These are phyloP conservation scores for Lineus longissimus DNA, from an alignment of 1,140 invertebrate genomes.

Conservation along the genomic window DNA sequence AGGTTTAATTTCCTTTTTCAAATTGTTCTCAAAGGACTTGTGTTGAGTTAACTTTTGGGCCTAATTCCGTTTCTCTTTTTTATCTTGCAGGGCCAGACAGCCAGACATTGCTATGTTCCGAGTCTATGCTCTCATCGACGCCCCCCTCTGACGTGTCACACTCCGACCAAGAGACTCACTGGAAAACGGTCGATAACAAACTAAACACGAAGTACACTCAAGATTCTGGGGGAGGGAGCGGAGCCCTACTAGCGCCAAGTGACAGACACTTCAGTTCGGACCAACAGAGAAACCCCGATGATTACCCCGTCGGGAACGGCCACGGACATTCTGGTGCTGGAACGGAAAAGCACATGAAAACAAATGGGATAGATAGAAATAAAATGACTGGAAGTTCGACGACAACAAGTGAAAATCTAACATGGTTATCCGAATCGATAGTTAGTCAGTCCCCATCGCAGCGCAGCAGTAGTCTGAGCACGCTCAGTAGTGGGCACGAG, in stretches of 20 bases:
- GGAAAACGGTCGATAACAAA: background rate
- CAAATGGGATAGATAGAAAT: constrained; percentile 16
- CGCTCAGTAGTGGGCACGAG: background rate
- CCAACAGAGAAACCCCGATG: background rate
- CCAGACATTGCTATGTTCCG: constrained; percentile 6
- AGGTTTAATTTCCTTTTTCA: no score
- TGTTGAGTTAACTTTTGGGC: background rate
- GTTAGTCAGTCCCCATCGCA: constrained; percentile 4
- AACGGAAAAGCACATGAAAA: constrained; percentile 14
- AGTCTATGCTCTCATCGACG: constrained; percentile 9
- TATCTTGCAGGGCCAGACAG: constrained; percentile 3
- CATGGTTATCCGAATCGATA: constrained; percentile 7
- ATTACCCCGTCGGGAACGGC: background rate
- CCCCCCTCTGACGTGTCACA: background rate
- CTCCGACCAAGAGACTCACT: background rate
- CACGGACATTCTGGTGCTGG: background rate
- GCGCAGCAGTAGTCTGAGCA: constrained; percentile 1
- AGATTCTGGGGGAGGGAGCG: background rate
- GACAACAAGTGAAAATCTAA: constrained; percentile 13
- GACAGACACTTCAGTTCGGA: background rate
- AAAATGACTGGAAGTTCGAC: constrained; percentile 13
- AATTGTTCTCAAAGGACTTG: no score
- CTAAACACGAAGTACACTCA: background rate
- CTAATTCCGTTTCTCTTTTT: background rate
- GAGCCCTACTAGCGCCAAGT: background rate